Conservation (phyloP, 2,797 vertebrate species). For the Cyclura pinguis region DNA sequence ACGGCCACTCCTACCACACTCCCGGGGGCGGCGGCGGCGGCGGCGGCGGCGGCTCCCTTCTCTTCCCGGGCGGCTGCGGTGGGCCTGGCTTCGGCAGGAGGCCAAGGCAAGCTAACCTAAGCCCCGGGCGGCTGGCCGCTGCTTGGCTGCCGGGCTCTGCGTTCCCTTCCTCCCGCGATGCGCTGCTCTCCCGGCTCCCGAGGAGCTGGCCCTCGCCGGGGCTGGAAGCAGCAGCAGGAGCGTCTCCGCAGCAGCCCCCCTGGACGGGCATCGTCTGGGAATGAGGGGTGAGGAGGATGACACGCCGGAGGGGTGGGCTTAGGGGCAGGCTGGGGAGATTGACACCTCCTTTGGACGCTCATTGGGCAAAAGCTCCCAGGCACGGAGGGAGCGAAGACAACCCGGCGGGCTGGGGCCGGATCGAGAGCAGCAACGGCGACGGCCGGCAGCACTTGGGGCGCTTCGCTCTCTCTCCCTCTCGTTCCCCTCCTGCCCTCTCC, state of each 20-base stretch:
- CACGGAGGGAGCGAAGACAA: constrained; percentile 46
- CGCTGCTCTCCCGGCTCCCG: not conserved
- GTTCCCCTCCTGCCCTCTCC: not conserved
- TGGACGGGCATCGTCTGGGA: constrained; percentile 22
- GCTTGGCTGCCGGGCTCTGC: not conserved
- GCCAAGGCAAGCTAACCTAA: not conserved
- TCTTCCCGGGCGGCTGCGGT: not conserved
- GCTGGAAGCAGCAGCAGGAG: not conserved
- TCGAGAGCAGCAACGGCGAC: too few relatives aligned
- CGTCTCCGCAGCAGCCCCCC: not conserved
- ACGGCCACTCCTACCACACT: not conserved
- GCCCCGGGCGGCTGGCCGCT: not conserved
- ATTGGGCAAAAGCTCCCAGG: constrained; percentile 77
- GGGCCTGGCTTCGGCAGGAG: constrained; percentile 2
- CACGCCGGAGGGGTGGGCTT: constrained; percentile 63
- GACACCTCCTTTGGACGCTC: constrained; percentile 70
- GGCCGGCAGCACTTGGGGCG: not conserved
- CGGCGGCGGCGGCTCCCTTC: not conserved
- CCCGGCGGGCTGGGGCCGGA: not conserved
- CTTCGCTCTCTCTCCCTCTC: not conserved
- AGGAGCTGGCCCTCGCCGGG: not conserved
- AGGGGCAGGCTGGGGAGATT: constrained; percentile 59
- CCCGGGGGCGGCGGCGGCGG: not conserved
- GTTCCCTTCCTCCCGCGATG: not conserved
- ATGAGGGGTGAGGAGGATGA: constrained; percentile 41